phyloP scores from a whole-genome alignment of 2,888 invertebrate species.

The Fragum sueziense region DNA sequence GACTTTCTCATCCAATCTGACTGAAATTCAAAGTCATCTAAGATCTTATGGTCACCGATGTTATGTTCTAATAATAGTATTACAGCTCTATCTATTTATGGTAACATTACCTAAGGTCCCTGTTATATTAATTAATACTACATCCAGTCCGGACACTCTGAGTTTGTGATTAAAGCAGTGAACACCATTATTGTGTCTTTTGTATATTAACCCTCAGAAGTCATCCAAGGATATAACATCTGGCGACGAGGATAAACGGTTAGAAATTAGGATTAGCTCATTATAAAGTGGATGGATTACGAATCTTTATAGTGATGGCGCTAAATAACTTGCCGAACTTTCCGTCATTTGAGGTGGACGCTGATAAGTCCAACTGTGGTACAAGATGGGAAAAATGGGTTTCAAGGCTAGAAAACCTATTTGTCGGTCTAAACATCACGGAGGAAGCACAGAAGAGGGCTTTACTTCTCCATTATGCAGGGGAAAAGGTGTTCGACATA shows the following conservation, averaged over 20 bases:
- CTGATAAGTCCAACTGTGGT: constrained; percentile 43
- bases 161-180: constrained; percentile 38
- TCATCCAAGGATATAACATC: too few relatives aligned
- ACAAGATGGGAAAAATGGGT: constrained; percentile 50
- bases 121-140: too few relatives aligned
- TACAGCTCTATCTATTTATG: too few relatives aligned
- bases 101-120: too few relatives aligned
- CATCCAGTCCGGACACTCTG: background rate
- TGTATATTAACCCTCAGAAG: too few relatives aligned
- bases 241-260: background rate
- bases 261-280: too few relatives aligned
- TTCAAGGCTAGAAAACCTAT: constrained; percentile 33
- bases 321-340: constrained; percentile 30
- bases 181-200: too few relatives aligned
- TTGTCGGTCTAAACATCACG: constrained; percentile 42
- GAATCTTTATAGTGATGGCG: constrained; percentile 9
- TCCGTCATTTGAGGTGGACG: constrained; percentile 39
- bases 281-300: constrained; percentile 20
- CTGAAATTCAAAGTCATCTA: too few relatives aligned
- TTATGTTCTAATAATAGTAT: too few relatives aligned
- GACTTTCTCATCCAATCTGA: too few relatives aligned
- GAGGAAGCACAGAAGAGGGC: constrained; percentile 46
- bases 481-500: constrained; percentile 54
- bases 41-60: too few relatives aligned
- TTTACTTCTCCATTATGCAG: constrained; percentile 52